phyloP scores from a whole-genome alignment of 2,113 vertebrate species.

The Crotalus tigris region DNA sequence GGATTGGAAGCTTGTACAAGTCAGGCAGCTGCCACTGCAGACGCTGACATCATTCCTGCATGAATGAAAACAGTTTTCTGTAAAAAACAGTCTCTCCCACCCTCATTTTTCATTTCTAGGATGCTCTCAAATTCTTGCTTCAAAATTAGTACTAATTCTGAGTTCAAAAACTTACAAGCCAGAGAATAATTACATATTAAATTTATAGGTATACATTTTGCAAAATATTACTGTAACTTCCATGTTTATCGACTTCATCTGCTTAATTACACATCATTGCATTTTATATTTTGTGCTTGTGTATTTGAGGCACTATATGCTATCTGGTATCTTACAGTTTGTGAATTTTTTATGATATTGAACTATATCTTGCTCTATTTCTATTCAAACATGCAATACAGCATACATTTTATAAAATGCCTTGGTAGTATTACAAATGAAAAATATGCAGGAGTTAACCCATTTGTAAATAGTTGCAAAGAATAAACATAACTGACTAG shows the following conservation, averaged over 20 bases:
- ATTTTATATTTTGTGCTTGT: neutral
- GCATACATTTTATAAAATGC: neutral
- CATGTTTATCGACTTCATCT: neutral
- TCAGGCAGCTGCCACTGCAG: conserved; percentile 65
- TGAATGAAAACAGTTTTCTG: conserved; percentile 63
- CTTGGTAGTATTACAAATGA: conserved; percentile 24
- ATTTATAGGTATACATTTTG: neutral
- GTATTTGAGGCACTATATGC: neutral
- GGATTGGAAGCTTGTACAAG: conserved; percentile 56
- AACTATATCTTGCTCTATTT: neutral
- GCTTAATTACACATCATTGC: neutral
- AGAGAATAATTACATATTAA: neutral
- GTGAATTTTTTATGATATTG: neutral
- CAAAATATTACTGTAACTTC: neutral
- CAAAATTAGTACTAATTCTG: conserved; percentile 12
- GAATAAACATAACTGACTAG: neutral
- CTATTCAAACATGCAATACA: neutral
- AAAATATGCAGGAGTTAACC: neutral
- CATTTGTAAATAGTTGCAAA: neutral
- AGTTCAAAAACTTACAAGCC: neutral
- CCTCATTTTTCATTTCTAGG: conserved; percentile 23
- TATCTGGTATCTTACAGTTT: neutral
- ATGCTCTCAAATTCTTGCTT: neutral
- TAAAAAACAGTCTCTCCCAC: conserved; percentile 26
- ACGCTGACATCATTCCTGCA: conserved; percentile 68